Evolutionary conservation across 2,113 vertebrate species (phyloP), one percentile per base, ranked within the genome.

Genomic region (Cyphomyrus discorhynchus): DNA sequence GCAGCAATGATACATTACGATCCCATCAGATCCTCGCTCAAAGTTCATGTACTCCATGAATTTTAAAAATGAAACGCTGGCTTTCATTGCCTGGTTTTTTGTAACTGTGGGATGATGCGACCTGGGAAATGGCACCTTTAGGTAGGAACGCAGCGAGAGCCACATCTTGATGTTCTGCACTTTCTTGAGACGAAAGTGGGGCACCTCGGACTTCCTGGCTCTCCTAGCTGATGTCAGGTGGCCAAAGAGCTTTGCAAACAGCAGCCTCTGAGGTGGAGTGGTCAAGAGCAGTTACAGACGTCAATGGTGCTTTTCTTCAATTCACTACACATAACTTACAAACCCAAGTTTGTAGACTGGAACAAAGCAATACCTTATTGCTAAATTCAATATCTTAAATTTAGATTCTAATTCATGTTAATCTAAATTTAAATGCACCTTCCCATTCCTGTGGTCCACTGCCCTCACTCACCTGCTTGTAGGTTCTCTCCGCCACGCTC

Each of bases 91-190:
- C 15, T 42, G 13, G 5, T 42, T 39, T 31, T 80, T 80, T 80
- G 35, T 42, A 17, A 80, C 15, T 42, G 74, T 19, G 74, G 74
- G 27, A 13, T 13, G 62, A 70, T 31, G 62, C 9, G 9, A 31
- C n/a, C 27, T 27, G n/a, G n/a, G 62, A 42, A 31, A 24, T 11
- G 0, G 82, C 95, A 99, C 98, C 97, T 99, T 99, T 91, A 99
- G 95, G 94, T 99, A 99, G 89, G 98, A 99, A 92, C 98, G 98
- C 80, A 99, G 97, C 77, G 98, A 99, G 35, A 99, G 97, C 98
- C 98, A 99, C 97, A 99, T 99, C 95, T 99, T 99, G 93, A 99
- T 99, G 95, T 99, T 99, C 93, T 99, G 98, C 87, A 99, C 98
- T 94, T 99, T 99, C 95, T 99, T 99, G 92, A 99, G 95, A 45